Evolutionary conservation across 1,140 invertebrate genomes (phyloP).

Genomic region (Drosophila pachea): DNA sequence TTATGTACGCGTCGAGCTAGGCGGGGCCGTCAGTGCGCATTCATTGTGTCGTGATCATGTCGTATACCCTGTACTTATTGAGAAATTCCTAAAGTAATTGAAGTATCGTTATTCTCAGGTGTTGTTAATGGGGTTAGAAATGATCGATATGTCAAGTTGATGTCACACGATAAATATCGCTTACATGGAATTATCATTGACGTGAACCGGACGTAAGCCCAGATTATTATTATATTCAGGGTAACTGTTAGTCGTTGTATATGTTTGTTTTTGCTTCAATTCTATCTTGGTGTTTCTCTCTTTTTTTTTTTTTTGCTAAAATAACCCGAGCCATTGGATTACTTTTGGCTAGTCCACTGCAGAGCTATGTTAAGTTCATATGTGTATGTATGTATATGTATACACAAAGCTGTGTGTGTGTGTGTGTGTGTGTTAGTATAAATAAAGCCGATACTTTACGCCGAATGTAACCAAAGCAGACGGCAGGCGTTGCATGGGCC

Average conservation of each 20-base stretch:
- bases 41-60: slow-evolving; percentile 58
- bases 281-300: slow-evolving; percentile 15
- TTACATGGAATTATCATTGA: too few species aligned
- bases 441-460: slow-evolving; percentile 38
- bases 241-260: neutral
- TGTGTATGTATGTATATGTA: neutral
- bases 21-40: slow-evolving; percentile 42
- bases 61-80: slow-evolving; percentile 10
- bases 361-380: slow-evolving; percentile 20
- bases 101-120: too few species aligned
- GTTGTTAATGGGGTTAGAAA: too few species aligned
- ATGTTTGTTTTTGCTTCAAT: neutral
- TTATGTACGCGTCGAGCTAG: slow-evolving; percentile 42
- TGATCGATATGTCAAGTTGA: too few species aligned
- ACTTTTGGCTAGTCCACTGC: slow-evolving; percentile 32
- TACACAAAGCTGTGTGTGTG: slow-evolving; percentile 8
- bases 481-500: slow-evolving; percentile 33
- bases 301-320: slow-evolving; percentile 22
- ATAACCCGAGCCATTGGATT: slow-evolving; percentile 45
- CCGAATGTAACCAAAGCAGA: slow-evolving; percentile 41
- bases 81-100: neutral
- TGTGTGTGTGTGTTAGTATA: slow-evolving; percentile 26
- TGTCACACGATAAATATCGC: neutral
- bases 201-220: too few species aligned
- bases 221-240: neutral